Percentiles rank a stretch among this genome's conserved stretches.
These are phyloP conservation scores for Drosophila percnosoma DNA, from an alignment of 2,888 invertebrate genomes.

Conservation along the genomic window DNA sequence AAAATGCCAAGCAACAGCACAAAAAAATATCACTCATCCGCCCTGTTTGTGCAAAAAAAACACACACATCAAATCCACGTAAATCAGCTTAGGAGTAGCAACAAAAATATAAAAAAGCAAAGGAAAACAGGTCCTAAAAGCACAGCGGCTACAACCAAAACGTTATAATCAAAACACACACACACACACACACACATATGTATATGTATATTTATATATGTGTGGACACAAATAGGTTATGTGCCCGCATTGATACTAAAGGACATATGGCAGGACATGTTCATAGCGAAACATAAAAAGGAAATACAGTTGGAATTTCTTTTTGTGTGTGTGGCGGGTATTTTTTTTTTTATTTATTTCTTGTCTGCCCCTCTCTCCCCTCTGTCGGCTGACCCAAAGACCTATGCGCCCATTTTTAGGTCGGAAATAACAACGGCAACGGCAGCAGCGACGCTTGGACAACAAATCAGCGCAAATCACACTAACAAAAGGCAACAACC, in stretches of 20 bases:
- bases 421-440: conserved; percentile 63
- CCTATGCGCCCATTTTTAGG: conserved; percentile 35
- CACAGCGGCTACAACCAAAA: conserved; percentile 44
- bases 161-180: conserved; percentile 61
- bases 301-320: conserved; percentile 30
- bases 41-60: conserved; percentile 48
- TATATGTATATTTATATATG: background rate
- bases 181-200: background rate
- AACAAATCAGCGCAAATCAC: conserved; percentile 80
- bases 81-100: conserved; percentile 61
- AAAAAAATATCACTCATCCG: conserved; percentile 67
- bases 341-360: conserved; percentile 22
- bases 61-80: conserved; percentile 52
- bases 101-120: conserved; percentile 12
- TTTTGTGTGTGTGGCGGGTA: conserved; percentile 22
- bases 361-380: conserved; percentile 4
- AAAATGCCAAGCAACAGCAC: conserved; percentile 17
- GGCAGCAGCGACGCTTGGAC: conserved; percentile 49
- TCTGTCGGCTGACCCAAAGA: conserved; percentile 64
- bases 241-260: conserved; percentile 60
- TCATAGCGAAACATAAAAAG: conserved; percentile 49
- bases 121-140: conserved; percentile 37
- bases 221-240: conserved; percentile 33
- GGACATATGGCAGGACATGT: conserved; percentile 69
- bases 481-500: conserved; percentile 50